phyloP scores from a whole-genome alignment of 2,888 invertebrate species.

The Stenodera caucasica region DNA sequence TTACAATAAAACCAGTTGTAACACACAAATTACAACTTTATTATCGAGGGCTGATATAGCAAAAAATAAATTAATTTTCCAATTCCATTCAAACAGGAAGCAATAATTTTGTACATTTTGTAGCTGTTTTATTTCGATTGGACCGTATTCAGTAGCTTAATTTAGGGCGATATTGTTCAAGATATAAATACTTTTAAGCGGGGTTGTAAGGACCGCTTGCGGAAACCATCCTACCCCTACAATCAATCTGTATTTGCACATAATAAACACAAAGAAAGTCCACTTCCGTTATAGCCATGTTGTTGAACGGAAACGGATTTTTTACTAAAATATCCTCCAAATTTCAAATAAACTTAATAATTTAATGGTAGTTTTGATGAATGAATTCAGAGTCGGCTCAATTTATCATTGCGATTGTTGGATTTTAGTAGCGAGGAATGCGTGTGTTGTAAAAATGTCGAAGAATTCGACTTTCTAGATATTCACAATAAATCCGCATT shows the following conservation, averaged over 20 bases:
- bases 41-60: constrained; percentile 11
- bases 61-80: constrained; percentile 28
- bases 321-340: constrained; percentile 35
- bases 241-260: constrained; percentile 43
- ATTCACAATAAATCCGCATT: constrained; percentile 18
- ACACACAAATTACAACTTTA: constrained; percentile 19
- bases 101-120: constrained; percentile 20
- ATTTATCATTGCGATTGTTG: not conserved
- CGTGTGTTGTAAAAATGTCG: constrained; percentile 19
- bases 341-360: not conserved
- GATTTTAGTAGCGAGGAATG: constrained; percentile 9
- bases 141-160: constrained; percentile 34
- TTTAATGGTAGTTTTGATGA: not conserved
- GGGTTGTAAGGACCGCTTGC: constrained; percentile 32
- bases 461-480: not conserved
- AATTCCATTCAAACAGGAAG: constrained; percentile 15
- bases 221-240: constrained; percentile 30
- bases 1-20: constrained; percentile 25
- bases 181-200: constrained; percentile 36
- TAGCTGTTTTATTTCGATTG: constrained; percentile 33
- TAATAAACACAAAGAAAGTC: constrained; percentile 43
- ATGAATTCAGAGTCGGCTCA: not conserved
- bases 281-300: constrained; percentile 37
- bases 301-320: constrained; percentile 41
- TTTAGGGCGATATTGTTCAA: constrained; percentile 35